These are phyloP conservation scores for Montipora capitata DNA, from an alignment of 92 coral and sea anemone species.

Conservation along the genomic window DNA sequence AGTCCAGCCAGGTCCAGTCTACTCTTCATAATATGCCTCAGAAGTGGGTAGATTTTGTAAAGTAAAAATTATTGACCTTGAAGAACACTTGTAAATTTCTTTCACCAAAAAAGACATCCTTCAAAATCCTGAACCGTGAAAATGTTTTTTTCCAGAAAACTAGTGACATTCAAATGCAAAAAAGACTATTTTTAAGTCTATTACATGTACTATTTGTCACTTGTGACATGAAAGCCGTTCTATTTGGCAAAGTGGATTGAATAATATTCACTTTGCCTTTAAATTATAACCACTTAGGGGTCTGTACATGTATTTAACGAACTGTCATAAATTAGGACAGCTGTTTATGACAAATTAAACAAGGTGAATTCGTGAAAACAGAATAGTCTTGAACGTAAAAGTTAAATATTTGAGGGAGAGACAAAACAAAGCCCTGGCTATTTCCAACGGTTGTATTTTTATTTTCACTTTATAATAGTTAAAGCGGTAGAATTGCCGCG, in stretches of 20 bases:
- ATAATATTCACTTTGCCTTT: constrained; percentile 5
- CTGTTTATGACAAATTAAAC: constrained; percentile 45
- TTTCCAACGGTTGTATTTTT: background rate
- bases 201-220: background rate
- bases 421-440: constrained; percentile 41
- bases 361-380: constrained; percentile 11
- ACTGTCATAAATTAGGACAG: constrained; percentile 8
- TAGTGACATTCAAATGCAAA: no score
- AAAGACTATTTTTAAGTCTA: background rate
- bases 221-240: background rate
- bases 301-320: background rate
- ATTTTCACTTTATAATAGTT: constrained; percentile 15
- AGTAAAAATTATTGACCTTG: no score
- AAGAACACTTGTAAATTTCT: no score
- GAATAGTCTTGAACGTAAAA: background rate
- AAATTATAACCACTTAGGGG: constrained; percentile 22
- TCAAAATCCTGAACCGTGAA: no score
- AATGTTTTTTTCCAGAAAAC: no score
- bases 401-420: constrained; percentile 4
- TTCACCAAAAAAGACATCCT: no score
- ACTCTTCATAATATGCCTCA: no score
- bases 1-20: no score
- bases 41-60: no score
- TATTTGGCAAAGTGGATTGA: constrained; percentile 11
- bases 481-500: background rate